A percentile compares a stretch with the other conserved stretches of the same genome.
phyloP scores from a whole-genome alignment of 92 coral and sea anemone species.

The Porites divaricata region DNA sequence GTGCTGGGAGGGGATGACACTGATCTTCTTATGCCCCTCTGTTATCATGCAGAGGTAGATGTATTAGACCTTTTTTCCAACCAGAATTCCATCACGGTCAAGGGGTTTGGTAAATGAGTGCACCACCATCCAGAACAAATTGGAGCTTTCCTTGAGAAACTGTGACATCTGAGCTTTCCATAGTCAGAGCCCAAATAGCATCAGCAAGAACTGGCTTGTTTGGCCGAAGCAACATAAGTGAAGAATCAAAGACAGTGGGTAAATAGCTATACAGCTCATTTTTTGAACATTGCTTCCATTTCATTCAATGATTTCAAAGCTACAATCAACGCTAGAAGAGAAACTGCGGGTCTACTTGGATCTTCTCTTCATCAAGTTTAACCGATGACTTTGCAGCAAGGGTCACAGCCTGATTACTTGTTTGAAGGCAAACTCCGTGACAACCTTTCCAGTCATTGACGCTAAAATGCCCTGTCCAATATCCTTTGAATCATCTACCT shows the following conservation, averaged over 20 bases:
- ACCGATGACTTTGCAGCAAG: constrained; percentile 34
- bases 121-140: constrained; percentile 55
- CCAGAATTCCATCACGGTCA: constrained; percentile 42
- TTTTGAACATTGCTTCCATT: constrained; percentile 24
- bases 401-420: constrained; percentile 38
- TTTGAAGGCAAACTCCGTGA: constrained; percentile 25
- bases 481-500: constrained; percentile 30
- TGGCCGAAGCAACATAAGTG: constrained; percentile 25
- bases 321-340: constrained; percentile 36
- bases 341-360: constrained; percentile 52
- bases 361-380: constrained; percentile 35
- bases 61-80: constrained; percentile 33
- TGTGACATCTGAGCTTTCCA: constrained; percentile 13
- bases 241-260: constrained; percentile 47
- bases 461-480: constrained; percentile 23
- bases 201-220: constrained; percentile 41
- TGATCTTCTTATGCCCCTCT: not conserved
- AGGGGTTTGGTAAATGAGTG: constrained; percentile 44
- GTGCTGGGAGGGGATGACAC: constrained; percentile 64
- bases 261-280: constrained; percentile 49
- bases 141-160: constrained; percentile 26
- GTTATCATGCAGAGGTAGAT: not conserved
- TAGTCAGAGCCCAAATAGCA: constrained; percentile 38
- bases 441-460: constrained; percentile 37
- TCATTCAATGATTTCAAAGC: constrained; percentile 15